Base-by-base conservation (phyloP, 2,797 vertebrate species). In the Odontamblyopus rebecca region DNA sequence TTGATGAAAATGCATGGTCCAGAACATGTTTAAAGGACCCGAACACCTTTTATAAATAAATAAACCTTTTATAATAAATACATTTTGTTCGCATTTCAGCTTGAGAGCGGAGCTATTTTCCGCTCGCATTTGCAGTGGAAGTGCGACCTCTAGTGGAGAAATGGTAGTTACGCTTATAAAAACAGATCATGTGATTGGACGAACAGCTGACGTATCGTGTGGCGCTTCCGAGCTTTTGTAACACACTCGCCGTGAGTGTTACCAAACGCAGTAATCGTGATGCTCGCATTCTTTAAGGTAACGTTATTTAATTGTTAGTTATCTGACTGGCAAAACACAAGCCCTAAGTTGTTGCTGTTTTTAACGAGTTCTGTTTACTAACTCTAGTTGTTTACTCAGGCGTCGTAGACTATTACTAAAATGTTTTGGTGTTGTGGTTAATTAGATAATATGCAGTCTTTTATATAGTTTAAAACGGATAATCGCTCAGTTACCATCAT, bases 151-250 rank as follows among this genome's bases (percentile, higher is more conserved):
- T 87, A 5, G 66, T 76, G 88, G 67, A 13, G 9, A 56, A 30
- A 41, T 0, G 0, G 8, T 4, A 51, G 64, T 7, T 60, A 19
- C 65, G 6, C 12, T 0, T 1, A 18, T 6, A 29, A 41, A 44
- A 4, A 13, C 11, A 26, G 11, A 63, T 2, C 12, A 5, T 35
- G 30, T 63, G 81, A 54, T 90, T 89, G 89, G 89, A 70, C 79
- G 53, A 26, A 4, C 1, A 6, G 11, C 32, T 6, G 9, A 80
- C 82, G 82, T 73, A 63, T n/a, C 2, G 0, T 18, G 23, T 5
- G 4, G 0, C 1, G 35, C 67, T 73, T 76, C 75, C 38, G 29
- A 54, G 1, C 75, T 88, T 88, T 88, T 81, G 81, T 88, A 85
- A 87, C 76, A 0, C 12, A 0, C 12, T 6, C 0, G 0, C 13